Conservation (phyloP, 2,797 vertebrate genomes). For the Remorina albescens region DNA sequence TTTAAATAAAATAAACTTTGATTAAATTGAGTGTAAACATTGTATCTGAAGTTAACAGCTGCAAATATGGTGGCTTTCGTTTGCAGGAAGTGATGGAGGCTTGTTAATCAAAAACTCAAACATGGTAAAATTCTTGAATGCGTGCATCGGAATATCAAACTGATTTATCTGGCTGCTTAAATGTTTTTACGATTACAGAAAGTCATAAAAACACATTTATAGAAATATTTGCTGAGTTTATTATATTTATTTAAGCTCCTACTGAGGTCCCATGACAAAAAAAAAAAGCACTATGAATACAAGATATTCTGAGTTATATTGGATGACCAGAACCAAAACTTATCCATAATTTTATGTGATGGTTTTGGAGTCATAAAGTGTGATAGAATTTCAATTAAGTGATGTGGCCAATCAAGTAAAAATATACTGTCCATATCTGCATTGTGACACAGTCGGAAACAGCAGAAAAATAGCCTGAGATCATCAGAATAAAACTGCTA, state of each 20-base stretch:
- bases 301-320: neutral
- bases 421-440: neutral
- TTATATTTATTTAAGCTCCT: no score
- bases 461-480: neutral
- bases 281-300: neutral
- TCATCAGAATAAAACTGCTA: neutral
- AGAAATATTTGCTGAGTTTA: no score
- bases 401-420: neutral
- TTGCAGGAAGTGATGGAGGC: neutral
- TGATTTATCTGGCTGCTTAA: neutral
- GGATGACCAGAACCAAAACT: no score
- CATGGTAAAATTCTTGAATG: neutral
- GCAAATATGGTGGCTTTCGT: neutral
- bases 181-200: neutral
- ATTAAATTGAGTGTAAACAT: constrained; percentile 3
- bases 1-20: neutral
- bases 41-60: neutral
- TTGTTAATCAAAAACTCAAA: neutral
- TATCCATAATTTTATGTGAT: no score
- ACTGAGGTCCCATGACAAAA: neutral
- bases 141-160: neutral
- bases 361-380: neutral
- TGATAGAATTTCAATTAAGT: neutral
- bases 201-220: no score
- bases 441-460: neutral